Conservation (phyloP, 1,140 invertebrate genomes). For the Heliconius melpomene region DNA sequence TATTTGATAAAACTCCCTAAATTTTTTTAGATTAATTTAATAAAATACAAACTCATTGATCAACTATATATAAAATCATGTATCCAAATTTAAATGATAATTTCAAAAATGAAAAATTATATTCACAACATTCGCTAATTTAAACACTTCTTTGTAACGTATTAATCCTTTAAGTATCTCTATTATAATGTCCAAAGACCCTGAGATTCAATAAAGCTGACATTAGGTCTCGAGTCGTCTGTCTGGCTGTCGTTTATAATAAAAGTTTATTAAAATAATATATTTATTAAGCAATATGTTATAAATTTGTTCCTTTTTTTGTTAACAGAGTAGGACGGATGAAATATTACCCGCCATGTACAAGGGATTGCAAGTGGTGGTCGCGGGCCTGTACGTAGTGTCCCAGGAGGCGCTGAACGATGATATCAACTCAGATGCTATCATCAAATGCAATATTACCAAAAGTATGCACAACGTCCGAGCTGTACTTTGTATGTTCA, state of each 20-base stretch:
- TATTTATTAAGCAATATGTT: background rate
- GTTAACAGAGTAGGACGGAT: constrained; percentile 63
- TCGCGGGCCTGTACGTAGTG: constrained; percentile 58
- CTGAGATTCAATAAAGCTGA: constrained; percentile 36
- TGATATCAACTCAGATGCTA: constrained; percentile 52
- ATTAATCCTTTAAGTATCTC: constrained; percentile 29
- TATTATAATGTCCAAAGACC: constrained; percentile 33
- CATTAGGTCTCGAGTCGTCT: constrained; percentile 4
- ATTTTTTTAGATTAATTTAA: background rate
- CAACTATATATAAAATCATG: background rate
- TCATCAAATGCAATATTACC: constrained; percentile 55
- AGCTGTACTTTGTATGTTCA: constrained; percentile 66
- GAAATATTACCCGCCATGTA: constrained; percentile 62
- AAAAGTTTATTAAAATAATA: background rate
- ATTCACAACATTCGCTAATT: constrained; percentile 25
- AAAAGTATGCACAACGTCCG: constrained; percentile 59
- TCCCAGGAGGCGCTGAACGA: constrained; percentile 51
- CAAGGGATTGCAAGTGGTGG: constrained; percentile 69
- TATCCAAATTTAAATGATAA: background rate
- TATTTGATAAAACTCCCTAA: constrained; percentile 5
- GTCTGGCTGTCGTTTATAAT: background rate
- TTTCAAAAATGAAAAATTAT: background rate
- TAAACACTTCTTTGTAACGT: constrained; percentile 29
- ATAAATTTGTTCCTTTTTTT: constrained; percentile 38
- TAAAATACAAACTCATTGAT: background rate